Conservation (phyloP, 2,888 invertebrate species). For the Xestoiulus laeticollis region DNA sequence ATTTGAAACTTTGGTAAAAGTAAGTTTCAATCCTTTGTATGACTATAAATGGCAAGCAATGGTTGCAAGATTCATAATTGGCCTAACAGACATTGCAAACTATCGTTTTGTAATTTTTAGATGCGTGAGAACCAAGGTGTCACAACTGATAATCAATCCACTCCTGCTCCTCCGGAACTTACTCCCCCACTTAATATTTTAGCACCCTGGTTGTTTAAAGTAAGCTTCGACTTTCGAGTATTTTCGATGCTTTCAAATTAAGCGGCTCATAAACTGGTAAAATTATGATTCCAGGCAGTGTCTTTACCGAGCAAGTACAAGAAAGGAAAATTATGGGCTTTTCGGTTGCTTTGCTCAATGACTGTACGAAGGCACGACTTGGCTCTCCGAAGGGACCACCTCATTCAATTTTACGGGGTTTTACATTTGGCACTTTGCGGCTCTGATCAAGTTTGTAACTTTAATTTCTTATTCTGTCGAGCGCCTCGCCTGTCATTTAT, state of each 20-base stretch:
- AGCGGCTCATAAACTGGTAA: background rate
- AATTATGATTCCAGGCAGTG: slow-evolving; percentile 68
- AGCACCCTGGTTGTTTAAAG: slow-evolving; percentile 93
- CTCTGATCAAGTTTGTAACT: slow-evolving; percentile 70
- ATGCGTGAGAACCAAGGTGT: slow-evolving; percentile 81
- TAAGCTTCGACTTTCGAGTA: background rate
- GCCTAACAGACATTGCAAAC: background rate
- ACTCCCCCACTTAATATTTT: slow-evolving; percentile 87
- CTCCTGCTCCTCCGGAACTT: slow-evolving; percentile 78
- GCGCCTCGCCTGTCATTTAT: background rate
- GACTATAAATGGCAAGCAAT: background rate
- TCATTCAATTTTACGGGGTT: slow-evolving; percentile 86
- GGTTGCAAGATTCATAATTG: background rate
- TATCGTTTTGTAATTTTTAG: slow-evolving; percentile 61
- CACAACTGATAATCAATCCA: slow-evolving; percentile 77
- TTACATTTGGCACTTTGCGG: slow-evolving; percentile 75
- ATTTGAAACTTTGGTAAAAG: slow-evolving; percentile 85
- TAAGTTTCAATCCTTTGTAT: slow-evolving; percentile 61
- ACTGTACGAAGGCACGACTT: slow-evolving; percentile 84
- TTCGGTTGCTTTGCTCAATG: slow-evolving; percentile 81
- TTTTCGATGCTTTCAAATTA: no score
- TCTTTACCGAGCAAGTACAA: slow-evolving; percentile 78
- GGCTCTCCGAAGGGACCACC: slow-evolving; percentile 74
- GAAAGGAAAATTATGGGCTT: slow-evolving; percentile 83
- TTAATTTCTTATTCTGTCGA: no score